Evolutionary conservation across 1,140 invertebrate species (phyloP), one percentile per base, ranked within the genome.

Genomic region (Drosophila bipectinata): DNA sequence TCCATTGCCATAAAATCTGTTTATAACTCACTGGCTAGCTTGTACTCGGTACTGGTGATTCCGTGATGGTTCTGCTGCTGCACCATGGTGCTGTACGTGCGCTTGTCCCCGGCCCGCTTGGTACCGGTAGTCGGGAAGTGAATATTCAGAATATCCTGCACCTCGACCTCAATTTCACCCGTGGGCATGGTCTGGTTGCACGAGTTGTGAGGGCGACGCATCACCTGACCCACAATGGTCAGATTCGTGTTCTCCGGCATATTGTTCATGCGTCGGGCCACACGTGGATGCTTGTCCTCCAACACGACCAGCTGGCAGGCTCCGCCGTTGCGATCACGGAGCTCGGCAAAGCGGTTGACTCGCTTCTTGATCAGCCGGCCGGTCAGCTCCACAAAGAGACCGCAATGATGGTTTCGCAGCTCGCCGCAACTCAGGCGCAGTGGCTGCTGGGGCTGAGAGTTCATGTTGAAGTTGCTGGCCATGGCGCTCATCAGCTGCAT

Each of bases 221-320:
- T 82, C 5, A 92, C 92, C 32, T 67, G 68, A 5, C 92, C 92
- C 12, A 92, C 77, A 62, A 93, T 90, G 8, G 91, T 91, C 4
- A 93, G 64, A 6, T 82, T 90, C 5, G 92, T 90, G 45, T 92
- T 90, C 54, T 90, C 69, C 0, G 92, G 92, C 80, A 93, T 91
- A 58, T 92, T 92, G 21, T 83, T 71, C 76, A 93, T 90, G 32
- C 92, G 88, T 6, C 91, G 89, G 0, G 83, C 84, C 26, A 93
- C 75, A 44, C 92, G 84, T 0, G 85, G 77, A 87, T 92, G 89
- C 75, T 84, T 85, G 71, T 90, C 79, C 69, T 92, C 92, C 44
- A 92, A 73, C 26, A 92, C 92, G 3, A 93, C 92, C 32, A 92
- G 66, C 66, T 93, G 92, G 4, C 91, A 92, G n/a, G 91, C 82